Conservation (phyloP, 2,113 vertebrate genomes). For the Electrona antarctica region DNA sequence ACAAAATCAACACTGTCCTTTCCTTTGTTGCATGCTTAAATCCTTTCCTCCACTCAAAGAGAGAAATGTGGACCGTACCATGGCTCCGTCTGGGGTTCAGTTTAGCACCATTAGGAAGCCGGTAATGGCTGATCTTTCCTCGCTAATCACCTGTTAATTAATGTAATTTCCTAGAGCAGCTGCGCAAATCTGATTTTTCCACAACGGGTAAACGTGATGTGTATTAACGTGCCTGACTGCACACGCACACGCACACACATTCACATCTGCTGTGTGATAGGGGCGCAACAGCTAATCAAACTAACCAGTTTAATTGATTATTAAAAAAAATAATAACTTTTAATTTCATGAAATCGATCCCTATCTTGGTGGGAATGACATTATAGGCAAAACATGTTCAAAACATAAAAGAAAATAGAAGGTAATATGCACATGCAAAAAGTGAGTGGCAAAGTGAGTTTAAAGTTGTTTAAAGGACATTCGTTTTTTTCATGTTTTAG, state of each 20-base stretch:
- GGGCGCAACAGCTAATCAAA: too few relatives aligned
- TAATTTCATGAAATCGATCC: too few relatives aligned
- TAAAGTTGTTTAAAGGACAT: too few relatives aligned
- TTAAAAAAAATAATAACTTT: too few relatives aligned
- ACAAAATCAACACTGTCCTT: slow-evolving; percentile 12
- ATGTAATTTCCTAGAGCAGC: slow-evolving; percentile 23
- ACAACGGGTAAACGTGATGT: neutral
- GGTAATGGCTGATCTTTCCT: slow-evolving; percentile 13
- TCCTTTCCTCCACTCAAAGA: neutral
- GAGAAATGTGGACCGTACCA: slow-evolving; percentile 13
- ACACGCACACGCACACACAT: neutral
- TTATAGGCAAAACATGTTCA: too few relatives aligned
- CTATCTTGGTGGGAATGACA: too few relatives aligned
- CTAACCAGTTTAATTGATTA: too few relatives aligned
- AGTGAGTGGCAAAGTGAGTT: too few relatives aligned
- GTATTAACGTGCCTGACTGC: neutral
- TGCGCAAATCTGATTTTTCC: slow-evolving; percentile 16
- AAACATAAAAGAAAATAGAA: too few relatives aligned
- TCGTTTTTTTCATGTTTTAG: too few relatives aligned
- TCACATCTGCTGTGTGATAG: neutral
- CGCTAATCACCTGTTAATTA: slow-evolving; percentile 27
- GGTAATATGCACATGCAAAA: too few relatives aligned
- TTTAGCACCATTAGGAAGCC: slow-evolving; percentile 25
- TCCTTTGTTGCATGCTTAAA: slow-evolving; percentile 29
- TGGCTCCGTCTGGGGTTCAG: slow-evolving; percentile 10